Percentiles rank a stretch among this genome's conserved stretches.
Evolutionary conservation across 2,797 vertebrate genomes (phyloP).

Genomic region (Poecile montanus): DNA sequence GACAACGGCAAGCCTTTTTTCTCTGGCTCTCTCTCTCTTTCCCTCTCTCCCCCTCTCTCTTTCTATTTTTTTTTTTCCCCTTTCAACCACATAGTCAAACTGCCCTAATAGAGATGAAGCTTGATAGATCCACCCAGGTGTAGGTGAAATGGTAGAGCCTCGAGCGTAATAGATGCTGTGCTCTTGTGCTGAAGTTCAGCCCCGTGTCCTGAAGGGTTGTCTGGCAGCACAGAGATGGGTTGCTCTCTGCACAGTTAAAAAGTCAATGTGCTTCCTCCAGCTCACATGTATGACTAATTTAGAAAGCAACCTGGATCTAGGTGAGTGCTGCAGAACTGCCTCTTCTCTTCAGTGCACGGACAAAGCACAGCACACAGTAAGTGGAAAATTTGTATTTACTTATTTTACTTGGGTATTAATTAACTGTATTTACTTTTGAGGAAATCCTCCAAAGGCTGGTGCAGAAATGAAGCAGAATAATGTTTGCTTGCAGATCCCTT

Average conservation of each 20-base stretch:
- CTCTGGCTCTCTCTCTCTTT: not conserved
- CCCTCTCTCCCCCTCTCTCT: not conserved
- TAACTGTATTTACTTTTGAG: slow-evolving; percentile 73
- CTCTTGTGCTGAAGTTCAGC: slow-evolving; percentile 76
- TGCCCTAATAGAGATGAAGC: slow-evolving; percentile 76
- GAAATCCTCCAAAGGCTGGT: slow-evolving; percentile 70
- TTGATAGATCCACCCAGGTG: slow-evolving; percentile 82
- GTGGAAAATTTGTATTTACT: slow-evolving; percentile 68
- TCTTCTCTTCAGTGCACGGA: slow-evolving; percentile 53
- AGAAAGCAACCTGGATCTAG: slow-evolving; percentile 75
- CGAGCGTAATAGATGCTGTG: slow-evolving; percentile 65
- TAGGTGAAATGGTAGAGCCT: slow-evolving; percentile 79
- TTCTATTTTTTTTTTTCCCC: slow-evolving; percentile 15
- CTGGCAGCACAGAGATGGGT: slow-evolving; percentile 53
- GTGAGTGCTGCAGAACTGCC: slow-evolving; percentile 45
- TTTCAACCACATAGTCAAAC: slow-evolving; percentile 71
- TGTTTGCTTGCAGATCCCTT: slow-evolving; percentile 53
- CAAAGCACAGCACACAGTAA: slow-evolving; percentile 73
- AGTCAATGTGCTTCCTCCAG: slow-evolving; percentile 56
- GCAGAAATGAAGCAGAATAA: slow-evolving; percentile 65
- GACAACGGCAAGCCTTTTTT: slow-evolving; percentile 73
- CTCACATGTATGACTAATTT: slow-evolving; percentile 65
- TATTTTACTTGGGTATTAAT: slow-evolving; percentile 75
- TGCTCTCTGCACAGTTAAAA: slow-evolving; percentile 66
- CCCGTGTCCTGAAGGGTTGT: slow-evolving; percentile 68